phyloP scores from a whole-genome alignment of 2,113 vertebrate genomes.

The Daphoenositta chrysoptera region DNA sequence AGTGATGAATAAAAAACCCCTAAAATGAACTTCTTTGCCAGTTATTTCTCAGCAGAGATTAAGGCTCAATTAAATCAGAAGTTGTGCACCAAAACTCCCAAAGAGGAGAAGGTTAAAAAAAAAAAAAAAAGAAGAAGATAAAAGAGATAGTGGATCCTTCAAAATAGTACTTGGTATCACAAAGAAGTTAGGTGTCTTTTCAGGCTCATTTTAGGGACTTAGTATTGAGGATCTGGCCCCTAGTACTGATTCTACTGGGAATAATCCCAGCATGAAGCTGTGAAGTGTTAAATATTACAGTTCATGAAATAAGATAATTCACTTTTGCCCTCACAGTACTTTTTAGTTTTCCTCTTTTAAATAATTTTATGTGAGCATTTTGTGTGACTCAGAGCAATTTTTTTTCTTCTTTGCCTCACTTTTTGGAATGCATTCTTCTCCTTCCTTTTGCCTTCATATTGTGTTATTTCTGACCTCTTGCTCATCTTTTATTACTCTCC shows the following conservation, averaged over 20 bases:
- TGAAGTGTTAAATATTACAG: not conserved
- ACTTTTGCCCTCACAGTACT: not conserved
- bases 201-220: not conserved
- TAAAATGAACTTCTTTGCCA: not conserved
- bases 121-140: not conserved
- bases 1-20: not conserved
- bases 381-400: not conserved
- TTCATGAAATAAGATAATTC: not conserved
- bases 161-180: not conserved
- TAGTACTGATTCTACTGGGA: not conserved
- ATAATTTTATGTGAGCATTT: not conserved
- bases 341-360: not conserved
- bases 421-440: not conserved
- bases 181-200: not conserved
- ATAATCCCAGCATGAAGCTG: not conserved
- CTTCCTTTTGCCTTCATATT: constrained; percentile 32
- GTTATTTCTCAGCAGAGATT: not conserved
- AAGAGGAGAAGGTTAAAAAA: not conserved
- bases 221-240: fast-evolving
- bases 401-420: not conserved
- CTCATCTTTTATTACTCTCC: constrained; percentile 56
- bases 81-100: not conserved
- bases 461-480: constrained; percentile 63
- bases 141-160: not conserved
- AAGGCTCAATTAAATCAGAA: not conserved